A percentile compares a stretch with the other conserved stretches of the same genome.
Conservation (phyloP, 1,140 invertebrate genomes). For the Trichogramma pretiosum region DNA sequence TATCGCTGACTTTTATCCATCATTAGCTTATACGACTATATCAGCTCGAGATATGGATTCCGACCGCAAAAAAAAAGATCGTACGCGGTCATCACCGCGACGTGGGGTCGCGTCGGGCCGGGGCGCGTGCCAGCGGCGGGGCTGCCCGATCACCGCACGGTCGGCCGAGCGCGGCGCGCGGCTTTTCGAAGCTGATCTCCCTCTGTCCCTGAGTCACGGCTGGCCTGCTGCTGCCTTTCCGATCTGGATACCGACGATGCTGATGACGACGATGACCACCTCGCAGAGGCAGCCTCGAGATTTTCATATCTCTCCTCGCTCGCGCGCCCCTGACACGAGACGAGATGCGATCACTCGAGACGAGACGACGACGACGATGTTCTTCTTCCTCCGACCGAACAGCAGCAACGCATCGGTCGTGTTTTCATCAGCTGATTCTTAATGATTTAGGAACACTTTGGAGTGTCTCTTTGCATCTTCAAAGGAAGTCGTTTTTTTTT, state of each 20-base stretch:
- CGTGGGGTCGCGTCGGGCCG: slow-evolving; percentile 16
- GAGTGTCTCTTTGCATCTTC: no score
- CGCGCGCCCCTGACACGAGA: neutral
- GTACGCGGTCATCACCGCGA: neutral
- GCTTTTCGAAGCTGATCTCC: slow-evolving; percentile 15
- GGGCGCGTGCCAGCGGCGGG: slow-evolving; percentile 8
- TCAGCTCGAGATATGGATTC: no score
- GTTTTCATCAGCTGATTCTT: no score
- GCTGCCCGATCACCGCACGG: slow-evolving; percentile 14
- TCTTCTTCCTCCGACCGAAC: no score
- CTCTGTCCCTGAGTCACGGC: slow-evolving; percentile 1
- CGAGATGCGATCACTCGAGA: neutral
- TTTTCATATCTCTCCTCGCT: slow-evolving; percentile 11
- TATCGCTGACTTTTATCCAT: neutral
- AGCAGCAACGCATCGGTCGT: no score
- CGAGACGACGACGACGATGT: slow-evolving; percentile 5
- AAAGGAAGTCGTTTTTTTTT: no score
- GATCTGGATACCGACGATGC: no score
- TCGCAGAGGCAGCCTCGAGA: neutral
- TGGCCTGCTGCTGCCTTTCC: slow-evolving; percentile 3
- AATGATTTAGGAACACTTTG: no score
- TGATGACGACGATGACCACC: no score
- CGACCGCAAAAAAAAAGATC: slow-evolving; percentile 6
- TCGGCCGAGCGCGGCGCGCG: slow-evolving; percentile 15
- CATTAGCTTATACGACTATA: no score